Percentiles rank a stretch among this genome's conserved stretches.
phyloP scores from a whole-genome alignment of 2,888 invertebrate genomes.

The Clanis bilineata region DNA sequence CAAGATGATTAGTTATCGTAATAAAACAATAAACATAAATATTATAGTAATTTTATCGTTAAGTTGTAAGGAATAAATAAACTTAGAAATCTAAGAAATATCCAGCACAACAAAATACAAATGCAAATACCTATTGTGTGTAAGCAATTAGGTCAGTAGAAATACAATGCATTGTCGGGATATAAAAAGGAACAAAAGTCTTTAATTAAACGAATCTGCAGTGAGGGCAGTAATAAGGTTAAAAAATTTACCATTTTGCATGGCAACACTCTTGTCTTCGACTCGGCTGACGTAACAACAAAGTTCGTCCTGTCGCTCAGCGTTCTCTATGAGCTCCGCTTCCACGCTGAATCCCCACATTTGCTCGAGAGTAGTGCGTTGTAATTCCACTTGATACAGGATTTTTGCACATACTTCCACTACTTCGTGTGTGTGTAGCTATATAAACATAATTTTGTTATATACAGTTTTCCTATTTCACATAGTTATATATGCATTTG shows the following conservation, averaged over 20 bases:
- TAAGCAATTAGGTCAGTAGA: not conserved
- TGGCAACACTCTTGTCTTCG: constrained; percentile 96
- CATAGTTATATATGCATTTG: not conserved
- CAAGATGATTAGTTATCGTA: no score
- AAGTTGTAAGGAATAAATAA: not conserved
- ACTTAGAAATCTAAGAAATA: not conserved
- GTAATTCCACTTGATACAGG: constrained; percentile 97
- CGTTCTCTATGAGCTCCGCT: constrained; percentile 97
- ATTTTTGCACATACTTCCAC: constrained; percentile 98
- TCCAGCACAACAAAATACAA: not conserved
- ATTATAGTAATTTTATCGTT: no score
- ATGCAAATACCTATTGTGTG: not conserved
- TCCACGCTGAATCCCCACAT: constrained; percentile 99
- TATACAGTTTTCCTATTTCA: not conserved
- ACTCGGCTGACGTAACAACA: constrained; percentile 98
- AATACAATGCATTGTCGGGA: not conserved
- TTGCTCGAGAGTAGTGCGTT: constrained; percentile 93
- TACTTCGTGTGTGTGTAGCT: constrained; percentile 96
- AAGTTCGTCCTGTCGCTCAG: constrained; percentile 97
- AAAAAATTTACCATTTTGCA: constrained; percentile 92
- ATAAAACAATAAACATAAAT: no score
- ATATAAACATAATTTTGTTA: constrained; percentile 28
- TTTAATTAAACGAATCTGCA: constrained; percentile 2
- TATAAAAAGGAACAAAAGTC: constrained; percentile 8
- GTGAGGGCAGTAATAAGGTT: not conserved